Evolutionary conservation across 2,888 invertebrate genomes (phyloP), one percentile per base, ranked within the genome.

Genomic region (Eupithecia centaureata): DNA sequence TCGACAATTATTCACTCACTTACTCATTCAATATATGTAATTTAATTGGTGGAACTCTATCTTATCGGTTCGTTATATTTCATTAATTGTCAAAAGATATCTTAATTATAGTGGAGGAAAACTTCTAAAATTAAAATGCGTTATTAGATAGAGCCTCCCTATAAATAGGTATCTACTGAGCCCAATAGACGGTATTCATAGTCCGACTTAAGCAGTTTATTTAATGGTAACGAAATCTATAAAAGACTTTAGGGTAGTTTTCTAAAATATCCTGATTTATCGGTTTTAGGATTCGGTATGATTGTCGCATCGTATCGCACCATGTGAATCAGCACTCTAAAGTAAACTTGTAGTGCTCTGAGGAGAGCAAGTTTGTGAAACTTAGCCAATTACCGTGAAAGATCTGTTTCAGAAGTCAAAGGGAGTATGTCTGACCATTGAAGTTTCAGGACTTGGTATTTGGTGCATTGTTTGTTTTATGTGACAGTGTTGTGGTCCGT

Each of bases 321-420:
- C 25, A 15, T 52, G 52, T 52, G 5, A 13, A 27, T 1, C 13
- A 52, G 2, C 27, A 27, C 27, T 30, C 18, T 1, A 5, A 27
- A 18, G 28, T 28, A n/a, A 56, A 56, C n/a, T 56, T 56, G 28
- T 54, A 30, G 27, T 54, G 30, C 30, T 56, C 52, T 18, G 56
- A 52, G 52, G 52, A 18, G 56, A 54, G 28, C 30, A 47, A 47
- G 56, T 28, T 56, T 28, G 0, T 10, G 54, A 22, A 42, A 38
- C 56, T 57, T 57, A 25, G 30, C 25, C 57, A 42, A 63, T 47
- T 63, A 56, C 56, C n/a, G 28, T 27, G 25, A 52, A 54, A 54
- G 28, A 56, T 56, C 27, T 30, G n/a, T 56, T 56, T 10, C n/a
- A 15, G 52, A 15, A 56, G 56, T 12, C 56, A 30, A 30, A 30